phyloP scores from a whole-genome alignment of 2,797 vertebrate species.

The Pipistrellus pygmaeus region DNA sequence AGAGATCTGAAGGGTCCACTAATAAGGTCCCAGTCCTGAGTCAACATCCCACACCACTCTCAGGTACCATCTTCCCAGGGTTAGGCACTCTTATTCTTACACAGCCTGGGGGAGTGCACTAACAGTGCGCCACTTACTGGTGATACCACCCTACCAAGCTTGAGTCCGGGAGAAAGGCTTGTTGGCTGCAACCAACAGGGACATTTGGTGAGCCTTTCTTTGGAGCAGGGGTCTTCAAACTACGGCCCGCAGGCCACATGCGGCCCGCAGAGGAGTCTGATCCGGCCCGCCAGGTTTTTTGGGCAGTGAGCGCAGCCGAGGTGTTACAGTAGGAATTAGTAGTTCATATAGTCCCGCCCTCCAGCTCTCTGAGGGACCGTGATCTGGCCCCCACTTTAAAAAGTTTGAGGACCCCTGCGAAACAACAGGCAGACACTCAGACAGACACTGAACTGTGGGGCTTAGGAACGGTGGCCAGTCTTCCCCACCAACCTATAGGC shows the following conservation, averaged over 20 bases:
- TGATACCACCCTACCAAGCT: neutral
- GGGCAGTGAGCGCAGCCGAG: too few relatives aligned
- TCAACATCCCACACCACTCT: neutral
- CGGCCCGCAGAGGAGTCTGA: too few relatives aligned
- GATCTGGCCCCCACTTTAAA: too few relatives aligned
- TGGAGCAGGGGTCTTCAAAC: too few relatives aligned
- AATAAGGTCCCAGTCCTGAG: neutral
- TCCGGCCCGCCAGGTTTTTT: too few relatives aligned
- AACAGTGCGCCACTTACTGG: neutral
- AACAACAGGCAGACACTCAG: neutral
- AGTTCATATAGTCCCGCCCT: too few relatives aligned
- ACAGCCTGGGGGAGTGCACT: neutral
- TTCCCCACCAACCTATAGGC: neutral
- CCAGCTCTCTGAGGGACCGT: too few relatives aligned
- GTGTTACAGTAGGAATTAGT: too few relatives aligned
- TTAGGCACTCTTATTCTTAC: neutral
- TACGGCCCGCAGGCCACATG: too few relatives aligned
- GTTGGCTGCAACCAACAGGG: neutral
- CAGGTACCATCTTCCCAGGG: neutral
- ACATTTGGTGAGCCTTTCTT: neutral
- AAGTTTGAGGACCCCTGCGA: too few relatives aligned
- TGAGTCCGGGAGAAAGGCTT: neutral
- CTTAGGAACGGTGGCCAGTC: neutral
- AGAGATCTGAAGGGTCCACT: neutral
- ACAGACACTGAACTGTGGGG: neutral